Evolutionary conservation across 2,888 invertebrate genomes (phyloP).

Genomic region (Drosophila parthenogenetica): DNA sequence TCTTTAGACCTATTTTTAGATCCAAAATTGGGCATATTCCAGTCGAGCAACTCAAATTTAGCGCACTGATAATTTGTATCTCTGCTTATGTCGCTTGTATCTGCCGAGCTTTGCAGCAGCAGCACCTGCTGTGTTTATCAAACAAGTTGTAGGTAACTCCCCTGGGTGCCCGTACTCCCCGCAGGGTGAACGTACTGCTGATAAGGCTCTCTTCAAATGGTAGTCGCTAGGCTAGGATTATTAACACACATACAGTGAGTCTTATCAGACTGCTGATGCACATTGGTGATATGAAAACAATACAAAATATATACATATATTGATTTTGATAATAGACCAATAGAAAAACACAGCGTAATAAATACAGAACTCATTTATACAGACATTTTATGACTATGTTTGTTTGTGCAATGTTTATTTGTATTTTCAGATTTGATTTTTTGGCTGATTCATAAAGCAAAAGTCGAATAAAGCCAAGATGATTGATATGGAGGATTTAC

Average conservation of each 20-base stretch:
- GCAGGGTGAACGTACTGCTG: slow-evolving; percentile 7
- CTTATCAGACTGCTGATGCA: slow-evolving; percentile 3
- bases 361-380: too few relatives aligned
- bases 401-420: slow-evolving; percentile 13
- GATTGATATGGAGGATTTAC: slow-evolving; percentile 83
- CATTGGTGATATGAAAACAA: slow-evolving; percentile 5
- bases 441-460: slow-evolving; percentile 38
- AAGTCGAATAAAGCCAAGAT: slow-evolving; percentile 60
- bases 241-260: slow-evolving; percentile 6
- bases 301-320: neutral
- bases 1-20: too few relatives aligned
- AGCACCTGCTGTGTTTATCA: slow-evolving; percentile 7
- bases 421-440: slow-evolving; percentile 27
- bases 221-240: slow-evolving; percentile 17
- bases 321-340: neutral
- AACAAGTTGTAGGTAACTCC: neutral
- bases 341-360: neutral
- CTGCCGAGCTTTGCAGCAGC: neutral
- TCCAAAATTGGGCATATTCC: too few relatives aligned
- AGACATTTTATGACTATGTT: neutral
- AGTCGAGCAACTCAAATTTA: neutral
- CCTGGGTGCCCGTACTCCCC: neutral
- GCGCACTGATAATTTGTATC: neutral
- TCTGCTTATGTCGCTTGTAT: neutral
- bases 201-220: neutral